phyloP scores from a whole-genome alignment of 1,140 invertebrate species.

The Battus philenor region DNA sequence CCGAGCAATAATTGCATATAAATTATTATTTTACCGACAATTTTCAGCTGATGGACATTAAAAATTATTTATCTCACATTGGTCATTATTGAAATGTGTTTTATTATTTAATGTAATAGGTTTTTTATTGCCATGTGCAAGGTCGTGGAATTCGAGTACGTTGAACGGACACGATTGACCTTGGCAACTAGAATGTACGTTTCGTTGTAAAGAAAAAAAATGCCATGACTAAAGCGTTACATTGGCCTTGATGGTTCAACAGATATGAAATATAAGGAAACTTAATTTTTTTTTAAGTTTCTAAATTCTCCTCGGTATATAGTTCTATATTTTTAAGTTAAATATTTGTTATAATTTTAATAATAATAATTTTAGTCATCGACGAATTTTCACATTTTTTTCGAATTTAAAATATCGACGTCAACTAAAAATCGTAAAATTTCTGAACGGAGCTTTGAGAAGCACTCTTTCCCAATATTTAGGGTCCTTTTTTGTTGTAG shows the following conservation, averaged over 20 bases:
- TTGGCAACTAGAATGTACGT: slow-evolving; percentile 47
- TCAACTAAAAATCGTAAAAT: slow-evolving; percentile 17
- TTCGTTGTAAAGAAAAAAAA: slow-evolving; percentile 33
- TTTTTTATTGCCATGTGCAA: slow-evolving; percentile 26
- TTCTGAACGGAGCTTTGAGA: slow-evolving; percentile 42
- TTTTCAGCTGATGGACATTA: too few species aligned
- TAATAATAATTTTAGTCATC: background rate
- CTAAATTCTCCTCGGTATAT: too few species aligned
- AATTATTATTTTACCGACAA: slow-evolving; percentile 11
- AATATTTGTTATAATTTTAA: background rate
- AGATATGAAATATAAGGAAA: slow-evolving; percentile 6
- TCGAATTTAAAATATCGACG: slow-evolving; percentile 2
- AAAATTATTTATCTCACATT: too few species aligned
- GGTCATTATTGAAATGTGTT: background rate
- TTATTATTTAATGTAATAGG: background rate
- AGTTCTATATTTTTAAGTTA: too few species aligned
- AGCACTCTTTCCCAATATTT: slow-evolving; percentile 51
- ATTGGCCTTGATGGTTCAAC: slow-evolving; percentile 13
- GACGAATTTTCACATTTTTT: background rate
- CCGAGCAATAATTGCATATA: background rate
- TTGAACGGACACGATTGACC: slow-evolving; percentile 54
- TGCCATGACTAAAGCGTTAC: slow-evolving; percentile 22
- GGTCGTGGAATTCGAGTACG: slow-evolving; percentile 48
- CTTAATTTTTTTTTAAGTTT: too few species aligned
- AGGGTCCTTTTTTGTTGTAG: slow-evolving; percentile 72